Conservation (phyloP, 2,888 invertebrate species). For the Ferdinandea cuprea region DNA sequence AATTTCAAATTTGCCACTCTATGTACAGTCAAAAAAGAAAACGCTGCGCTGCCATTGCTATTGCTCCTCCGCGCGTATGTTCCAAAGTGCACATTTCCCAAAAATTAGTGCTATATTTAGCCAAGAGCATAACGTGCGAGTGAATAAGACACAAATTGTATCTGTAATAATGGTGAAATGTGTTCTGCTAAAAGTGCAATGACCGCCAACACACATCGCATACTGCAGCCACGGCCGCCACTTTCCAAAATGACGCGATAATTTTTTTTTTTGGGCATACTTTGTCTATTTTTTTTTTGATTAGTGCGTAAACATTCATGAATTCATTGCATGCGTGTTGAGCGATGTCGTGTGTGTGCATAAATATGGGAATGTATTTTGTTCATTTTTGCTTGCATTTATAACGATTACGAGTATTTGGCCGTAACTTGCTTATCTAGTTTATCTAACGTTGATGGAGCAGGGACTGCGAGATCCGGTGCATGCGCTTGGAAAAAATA, state of each 20-base stretch:
- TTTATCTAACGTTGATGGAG: conserved; percentile 50
- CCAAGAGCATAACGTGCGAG: conserved; percentile 23
- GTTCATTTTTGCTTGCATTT: conserved; percentile 62
- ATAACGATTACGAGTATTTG: conserved; percentile 27
- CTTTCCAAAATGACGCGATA: conserved; percentile 70
- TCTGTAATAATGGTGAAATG: conserved; percentile 55
- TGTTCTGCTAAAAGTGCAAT: conserved; percentile 71
- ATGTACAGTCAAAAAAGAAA: background rate
- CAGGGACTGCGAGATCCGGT: conserved; percentile 28
- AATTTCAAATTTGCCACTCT: conserved; percentile 60
- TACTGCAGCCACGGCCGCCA: conserved; percentile 55
- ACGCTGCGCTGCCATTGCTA: background rate
- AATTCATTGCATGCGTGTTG: conserved; percentile 7
- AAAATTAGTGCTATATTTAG: conserved; percentile 70
- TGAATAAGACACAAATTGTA: conserved; percentile 40
- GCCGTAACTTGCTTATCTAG: conserved; percentile 52
- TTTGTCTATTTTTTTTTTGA: conserved; percentile 35
- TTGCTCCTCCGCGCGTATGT: conserved; percentile 8
- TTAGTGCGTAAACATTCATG: conserved; percentile 43
- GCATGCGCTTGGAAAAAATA: conserved; percentile 10
- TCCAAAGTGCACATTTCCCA: conserved; percentile 60
- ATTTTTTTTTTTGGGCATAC: conserved; percentile 46
- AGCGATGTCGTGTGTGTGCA: conserved; percentile 6
- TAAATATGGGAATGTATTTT: background rate
- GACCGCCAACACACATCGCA: conserved; percentile 70